These are phyloP conservation scores for Oxycera nigricornis DNA, from an alignment of 2,888 invertebrate species.

Conservation along the genomic window DNA sequence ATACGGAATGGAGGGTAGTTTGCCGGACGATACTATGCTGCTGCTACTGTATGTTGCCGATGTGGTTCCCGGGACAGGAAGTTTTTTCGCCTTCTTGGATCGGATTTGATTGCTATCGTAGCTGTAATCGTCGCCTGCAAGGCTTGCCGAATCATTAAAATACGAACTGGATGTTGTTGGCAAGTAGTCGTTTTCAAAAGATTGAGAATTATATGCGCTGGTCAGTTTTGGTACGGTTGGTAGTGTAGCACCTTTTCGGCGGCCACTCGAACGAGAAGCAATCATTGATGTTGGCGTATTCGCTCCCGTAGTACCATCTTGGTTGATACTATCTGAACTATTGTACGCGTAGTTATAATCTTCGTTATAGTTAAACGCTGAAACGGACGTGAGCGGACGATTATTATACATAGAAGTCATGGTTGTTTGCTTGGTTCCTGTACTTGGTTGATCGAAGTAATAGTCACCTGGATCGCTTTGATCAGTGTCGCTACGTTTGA, in stretches of 20 bases:
- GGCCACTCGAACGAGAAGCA: constrained; percentile 24
- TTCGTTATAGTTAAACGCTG: constrained; percentile 67
- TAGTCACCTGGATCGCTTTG: neutral
- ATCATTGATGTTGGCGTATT: constrained; percentile 47
- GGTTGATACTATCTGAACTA: constrained; percentile 68
- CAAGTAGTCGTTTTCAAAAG: constrained; percentile 31
- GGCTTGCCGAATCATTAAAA: neutral
- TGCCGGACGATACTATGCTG: neutral
- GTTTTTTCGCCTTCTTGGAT: constrained; percentile 50
- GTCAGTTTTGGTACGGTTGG: constrained; percentile 39
- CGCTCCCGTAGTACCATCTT: constrained; percentile 51
- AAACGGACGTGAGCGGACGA: constrained; percentile 50
- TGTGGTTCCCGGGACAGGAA: constrained; percentile 51
- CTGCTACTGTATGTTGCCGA: neutral
- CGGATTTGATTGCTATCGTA: constrained; percentile 4
- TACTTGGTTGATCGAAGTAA: constrained; percentile 48
- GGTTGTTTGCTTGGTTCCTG: constrained; percentile 53
- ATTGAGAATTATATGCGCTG: constrained; percentile 24
- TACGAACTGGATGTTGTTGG: neutral
- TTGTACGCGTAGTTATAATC: constrained; percentile 76
- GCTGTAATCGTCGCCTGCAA: constrained; percentile 26
- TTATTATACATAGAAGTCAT: constrained; percentile 12
- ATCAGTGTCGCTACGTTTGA: constrained; percentile 38
- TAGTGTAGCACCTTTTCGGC: constrained; percentile 46
- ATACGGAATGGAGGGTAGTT: constrained; percentile 36